phyloP scores from a whole-genome alignment of 2,113 vertebrate genomes.

The Australoheros scitulus region DNA sequence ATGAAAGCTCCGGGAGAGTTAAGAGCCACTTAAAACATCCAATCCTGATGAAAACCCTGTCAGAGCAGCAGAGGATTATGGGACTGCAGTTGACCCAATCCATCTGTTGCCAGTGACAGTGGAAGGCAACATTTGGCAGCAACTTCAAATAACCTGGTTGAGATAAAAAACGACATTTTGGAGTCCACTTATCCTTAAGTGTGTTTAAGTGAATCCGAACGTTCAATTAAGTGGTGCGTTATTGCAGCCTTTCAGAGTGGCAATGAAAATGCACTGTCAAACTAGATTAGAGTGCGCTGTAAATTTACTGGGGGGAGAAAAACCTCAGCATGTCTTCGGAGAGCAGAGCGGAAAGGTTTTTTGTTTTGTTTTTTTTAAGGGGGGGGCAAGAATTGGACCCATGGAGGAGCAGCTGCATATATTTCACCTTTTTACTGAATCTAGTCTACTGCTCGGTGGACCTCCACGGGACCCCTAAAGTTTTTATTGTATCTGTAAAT shows the following conservation, averaged over 20 bases:
- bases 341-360: constrained; percentile 10
- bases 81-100: constrained; percentile 61
- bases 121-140: constrained; percentile 63
- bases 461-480: not conserved
- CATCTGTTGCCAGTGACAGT: constrained; percentile 73
- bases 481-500: not conserved
- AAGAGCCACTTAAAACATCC: constrained; percentile 67
- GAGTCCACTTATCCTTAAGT: constrained; percentile 70
- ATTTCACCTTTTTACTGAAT: constrained; percentile 2
- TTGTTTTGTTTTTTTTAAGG: too few species aligned
- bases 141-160: constrained; percentile 61
- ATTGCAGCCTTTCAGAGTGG: constrained; percentile 65
- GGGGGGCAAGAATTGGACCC: not conserved
- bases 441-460: not conserved
- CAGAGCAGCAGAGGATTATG: constrained; percentile 65
- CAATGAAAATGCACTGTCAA: constrained; percentile 68
- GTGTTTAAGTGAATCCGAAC: constrained; percentile 70
- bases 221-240: constrained; percentile 71
- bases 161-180: constrained; percentile 62
- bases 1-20: constrained; percentile 65
- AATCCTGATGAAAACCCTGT: constrained; percentile 55
- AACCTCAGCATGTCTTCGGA: constrained; percentile 26
- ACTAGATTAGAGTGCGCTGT: constrained; percentile 56
- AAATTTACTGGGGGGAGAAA: constrained; percentile 47
- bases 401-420: not conserved